phyloP scores from a whole-genome alignment of 2,888 invertebrate species.

The Scaptomyza reducta region DNA sequence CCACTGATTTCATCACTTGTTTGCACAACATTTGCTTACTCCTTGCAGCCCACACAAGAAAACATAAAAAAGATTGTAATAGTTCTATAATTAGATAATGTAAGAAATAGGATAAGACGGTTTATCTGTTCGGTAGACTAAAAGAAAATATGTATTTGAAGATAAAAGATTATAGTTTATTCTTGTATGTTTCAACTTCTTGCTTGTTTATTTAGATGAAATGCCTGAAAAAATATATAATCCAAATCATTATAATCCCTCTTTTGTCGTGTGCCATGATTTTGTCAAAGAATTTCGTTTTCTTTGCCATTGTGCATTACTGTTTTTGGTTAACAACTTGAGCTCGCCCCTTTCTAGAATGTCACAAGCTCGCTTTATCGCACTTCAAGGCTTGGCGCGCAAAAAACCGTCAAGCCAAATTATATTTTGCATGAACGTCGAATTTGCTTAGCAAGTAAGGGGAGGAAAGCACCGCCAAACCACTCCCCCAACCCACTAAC shows the following conservation, averaged over 20 bases:
- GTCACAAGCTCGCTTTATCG: constrained; percentile 30
- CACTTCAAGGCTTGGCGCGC: constrained; percentile 45
- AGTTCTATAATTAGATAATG: neutral
- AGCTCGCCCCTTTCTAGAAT: constrained; percentile 28
- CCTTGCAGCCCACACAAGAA: constrained; percentile 1
- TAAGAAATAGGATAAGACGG: neutral
- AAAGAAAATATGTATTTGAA: no score
- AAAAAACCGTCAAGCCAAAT: constrained; percentile 36
- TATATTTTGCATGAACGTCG: constrained; percentile 35
- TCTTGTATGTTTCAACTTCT: neutral
- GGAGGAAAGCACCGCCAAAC: neutral
- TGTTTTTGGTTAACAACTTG: constrained; percentile 14
- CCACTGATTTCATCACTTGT: constrained; percentile 44
- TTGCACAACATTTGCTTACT: constrained; percentile 15
- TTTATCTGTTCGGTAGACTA: no score
- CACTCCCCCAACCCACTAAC: neutral
- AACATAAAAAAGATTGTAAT: constrained; percentile 3
- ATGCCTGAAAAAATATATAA: neutral
- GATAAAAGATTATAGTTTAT: no score
- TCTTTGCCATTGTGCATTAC: constrained; percentile 4
- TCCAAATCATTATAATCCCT: neutral
- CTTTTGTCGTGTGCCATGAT: neutral
- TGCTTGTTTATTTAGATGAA: neutral
- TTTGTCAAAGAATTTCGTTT: neutral
- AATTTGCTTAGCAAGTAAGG: constrained; percentile 24